Evolutionary conservation across 92 coral and sea anemone genomes (phyloP).

Genomic region (Actinostola sp.): DNA sequence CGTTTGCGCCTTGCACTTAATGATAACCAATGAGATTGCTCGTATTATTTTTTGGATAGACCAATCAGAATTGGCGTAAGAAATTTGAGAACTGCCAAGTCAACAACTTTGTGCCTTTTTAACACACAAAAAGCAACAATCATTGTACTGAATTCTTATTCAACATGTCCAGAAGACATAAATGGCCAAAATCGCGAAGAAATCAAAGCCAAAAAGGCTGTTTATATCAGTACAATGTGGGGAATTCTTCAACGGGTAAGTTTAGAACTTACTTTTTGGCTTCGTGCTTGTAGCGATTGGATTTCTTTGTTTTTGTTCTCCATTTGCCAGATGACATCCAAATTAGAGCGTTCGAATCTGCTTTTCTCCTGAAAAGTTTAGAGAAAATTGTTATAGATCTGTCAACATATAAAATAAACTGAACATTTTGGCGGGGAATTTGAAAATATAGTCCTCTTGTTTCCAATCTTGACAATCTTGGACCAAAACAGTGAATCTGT

Average conservation of each 20-base stretch:
- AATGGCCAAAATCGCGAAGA: not conserved
- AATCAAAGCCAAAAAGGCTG: not conserved
- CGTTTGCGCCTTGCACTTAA: conserved; percentile 9
- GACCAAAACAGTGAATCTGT: no score
- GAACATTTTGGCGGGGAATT: not conserved
- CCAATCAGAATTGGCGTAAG: conserved; percentile 20
- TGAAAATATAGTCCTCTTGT: no score
- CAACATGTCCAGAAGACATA: not conserved
- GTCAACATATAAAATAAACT: not conserved
- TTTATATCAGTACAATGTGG: no score
- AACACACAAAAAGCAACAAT: no score
- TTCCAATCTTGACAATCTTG: no score
- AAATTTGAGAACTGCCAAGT: not conserved
- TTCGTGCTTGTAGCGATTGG: conserved; percentile 61
- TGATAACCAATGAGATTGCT: conserved; percentile 13
- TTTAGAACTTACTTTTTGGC: conserved; percentile 79
- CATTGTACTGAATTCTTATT: no score
- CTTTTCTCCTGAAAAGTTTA: conserved; percentile 67
- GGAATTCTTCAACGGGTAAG: no score
- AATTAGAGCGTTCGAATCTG: conserved; percentile 75
- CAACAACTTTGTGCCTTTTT: no score
- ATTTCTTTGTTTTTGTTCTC: conserved; percentile 91
- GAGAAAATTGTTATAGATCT: not conserved
- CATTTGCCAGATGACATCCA: conserved; percentile 96
- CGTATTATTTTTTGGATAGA: not conserved